phyloP scores from a whole-genome alignment of 1,140 invertebrate genomes.

The Listronotus oregonensis region DNA sequence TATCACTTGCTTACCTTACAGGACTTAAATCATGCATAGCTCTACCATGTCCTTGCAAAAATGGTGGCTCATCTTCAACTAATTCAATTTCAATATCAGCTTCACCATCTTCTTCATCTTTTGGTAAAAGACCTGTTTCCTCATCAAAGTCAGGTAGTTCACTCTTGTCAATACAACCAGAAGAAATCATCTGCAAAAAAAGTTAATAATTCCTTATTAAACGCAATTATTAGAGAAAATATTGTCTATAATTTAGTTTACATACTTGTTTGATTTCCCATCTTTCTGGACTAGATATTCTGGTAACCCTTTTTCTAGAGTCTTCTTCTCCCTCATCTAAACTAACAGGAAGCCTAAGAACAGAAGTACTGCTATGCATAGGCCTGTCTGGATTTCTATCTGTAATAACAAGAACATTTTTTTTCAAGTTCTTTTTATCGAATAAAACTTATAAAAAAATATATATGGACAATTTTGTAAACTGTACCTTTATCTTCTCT shows the following conservation, averaged over 20 bases:
- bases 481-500: conserved; percentile 64
- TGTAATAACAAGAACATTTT: conserved; percentile 2
- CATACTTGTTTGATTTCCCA: conserved; percentile 79
- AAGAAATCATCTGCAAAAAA: conserved; percentile 73
- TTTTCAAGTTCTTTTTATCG: too few species aligned
- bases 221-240: conserved; percentile 4
- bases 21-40: conserved; percentile 93
- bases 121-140: conserved; percentile 84
- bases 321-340: conserved; percentile 74
- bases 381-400: conserved; percentile 87
- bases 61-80: conserved; percentile 97
- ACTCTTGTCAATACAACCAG: conserved; percentile 81
- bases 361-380: conserved; percentile 60
- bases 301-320: conserved; percentile 80
- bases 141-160: conserved; percentile 92
- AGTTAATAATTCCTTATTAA: background rate
- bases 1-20: conserved; percentile 54
- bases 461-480: too few species aligned
- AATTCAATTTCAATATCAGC: conserved; percentile 99
- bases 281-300: conserved; percentile 94
- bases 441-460: too few species aligned
- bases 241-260: conserved; percentile 45
- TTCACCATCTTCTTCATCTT: conserved; percentile 89
- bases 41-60: conserved; percentile 88
- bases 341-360: conserved; percentile 69